phyloP scores from a whole-genome alignment of 2,888 invertebrate species.

The Keiferia lycopersicella region DNA sequence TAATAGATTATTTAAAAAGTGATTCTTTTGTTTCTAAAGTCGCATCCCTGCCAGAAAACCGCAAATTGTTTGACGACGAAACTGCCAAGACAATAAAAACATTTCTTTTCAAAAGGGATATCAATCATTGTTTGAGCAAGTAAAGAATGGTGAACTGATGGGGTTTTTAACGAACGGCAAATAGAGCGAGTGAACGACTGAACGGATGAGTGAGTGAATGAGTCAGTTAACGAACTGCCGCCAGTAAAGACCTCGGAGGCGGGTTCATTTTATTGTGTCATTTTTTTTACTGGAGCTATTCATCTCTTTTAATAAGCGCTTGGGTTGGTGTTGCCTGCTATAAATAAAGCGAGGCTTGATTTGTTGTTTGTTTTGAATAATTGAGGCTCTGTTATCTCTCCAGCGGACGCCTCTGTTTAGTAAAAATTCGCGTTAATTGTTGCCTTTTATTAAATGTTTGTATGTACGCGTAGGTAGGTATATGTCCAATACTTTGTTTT shows the following conservation, averaged over 20 bases:
- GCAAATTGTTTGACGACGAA: constrained; percentile 14
- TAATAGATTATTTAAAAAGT: too few relatives aligned
- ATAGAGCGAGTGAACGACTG: constrained; percentile 32
- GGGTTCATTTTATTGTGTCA: constrained; percentile 11
- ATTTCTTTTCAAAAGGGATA: constrained; percentile 1
- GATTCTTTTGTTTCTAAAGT: too few relatives aligned
- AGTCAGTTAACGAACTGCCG: constrained; percentile 23
- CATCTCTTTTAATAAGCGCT: constrained; percentile 10
- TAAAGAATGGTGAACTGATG: constrained; percentile 47
- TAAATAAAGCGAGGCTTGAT: constrained; percentile 1
- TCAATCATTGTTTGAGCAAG: constrained; percentile 25
- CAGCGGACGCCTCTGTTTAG: not conserved
- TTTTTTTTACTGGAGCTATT: constrained; percentile 6
- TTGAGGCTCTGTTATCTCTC: not conserved
- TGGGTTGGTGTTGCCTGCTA: not conserved
- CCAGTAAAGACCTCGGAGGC: constrained; percentile 9
- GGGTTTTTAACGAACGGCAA: constrained; percentile 42
- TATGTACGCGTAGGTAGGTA: not conserved
- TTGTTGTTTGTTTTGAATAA: constrained; percentile 17
- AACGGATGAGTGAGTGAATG: constrained; percentile 28
- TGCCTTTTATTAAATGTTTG: not conserved
- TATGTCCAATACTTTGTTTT: not conserved
- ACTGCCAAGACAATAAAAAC: not conserved
- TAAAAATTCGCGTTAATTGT: not conserved
- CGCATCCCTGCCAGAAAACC: too few relatives aligned